Conservation (phyloP, 2,888 invertebrate species). For the Neoaliturus tenellus region DNA sequence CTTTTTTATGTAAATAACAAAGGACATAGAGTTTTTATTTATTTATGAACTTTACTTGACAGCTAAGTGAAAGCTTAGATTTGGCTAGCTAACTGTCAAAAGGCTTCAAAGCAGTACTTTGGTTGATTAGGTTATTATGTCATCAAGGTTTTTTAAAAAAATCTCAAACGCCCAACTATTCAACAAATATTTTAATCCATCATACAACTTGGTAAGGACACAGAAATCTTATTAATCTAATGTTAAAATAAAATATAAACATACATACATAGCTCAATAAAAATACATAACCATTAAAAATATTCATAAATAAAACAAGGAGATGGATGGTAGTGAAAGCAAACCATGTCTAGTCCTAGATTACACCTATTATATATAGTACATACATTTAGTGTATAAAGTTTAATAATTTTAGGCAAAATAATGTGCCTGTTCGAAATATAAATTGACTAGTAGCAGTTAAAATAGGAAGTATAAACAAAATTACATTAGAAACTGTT, state of each 20-base stretch:
- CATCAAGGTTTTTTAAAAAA: not conserved
- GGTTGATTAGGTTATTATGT: too few relatives aligned
- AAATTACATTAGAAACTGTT: not conserved
- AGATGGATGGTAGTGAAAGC: conserved; percentile 22
- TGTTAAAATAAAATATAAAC: conserved; percentile 38
- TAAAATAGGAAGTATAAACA: conserved; percentile 22
- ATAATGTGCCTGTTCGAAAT: conserved; percentile 1
- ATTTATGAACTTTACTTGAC: too few relatives aligned
- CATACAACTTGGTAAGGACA: conserved; percentile 33
- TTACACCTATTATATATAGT: conserved; percentile 20
- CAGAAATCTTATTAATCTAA: conserved; percentile 43
- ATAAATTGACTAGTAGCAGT: conserved; percentile 44
- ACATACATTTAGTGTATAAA: conserved; percentile 23
- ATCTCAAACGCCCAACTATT: conserved; percentile 7
- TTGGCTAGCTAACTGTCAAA: too few relatives aligned
- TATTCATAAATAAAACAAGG: conserved; percentile 28
- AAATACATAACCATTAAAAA: conserved; percentile 40
- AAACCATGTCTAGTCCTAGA: conserved; percentile 4
- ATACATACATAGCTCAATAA: conserved; percentile 46
- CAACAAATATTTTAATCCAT: conserved; percentile 46
- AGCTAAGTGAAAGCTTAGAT: too few relatives aligned
- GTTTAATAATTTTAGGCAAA: conserved; percentile 2
- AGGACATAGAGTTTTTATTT: too few relatives aligned
- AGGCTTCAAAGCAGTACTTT: too few relatives aligned
- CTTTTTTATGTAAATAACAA: too few relatives aligned